A percentile compares a stretch with the other conserved stretches of the same genome.
Evolutionary conservation across 2,113 vertebrate genomes (phyloP).

Genomic region (Saccopteryx leptura): DNA sequence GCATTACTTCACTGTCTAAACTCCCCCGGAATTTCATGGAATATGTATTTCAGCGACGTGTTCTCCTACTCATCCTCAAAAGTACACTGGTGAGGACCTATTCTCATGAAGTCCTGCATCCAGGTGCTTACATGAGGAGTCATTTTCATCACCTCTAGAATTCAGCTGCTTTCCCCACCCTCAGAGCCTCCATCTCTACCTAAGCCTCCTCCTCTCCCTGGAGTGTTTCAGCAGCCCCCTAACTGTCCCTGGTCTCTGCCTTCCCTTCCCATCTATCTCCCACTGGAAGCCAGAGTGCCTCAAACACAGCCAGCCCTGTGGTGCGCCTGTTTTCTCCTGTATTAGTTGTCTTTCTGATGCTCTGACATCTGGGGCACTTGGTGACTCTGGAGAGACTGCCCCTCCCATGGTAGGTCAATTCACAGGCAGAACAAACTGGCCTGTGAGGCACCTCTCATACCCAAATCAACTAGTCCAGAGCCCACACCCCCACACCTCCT

Average conservation of each 20-base stretch:
- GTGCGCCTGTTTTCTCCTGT: no score
- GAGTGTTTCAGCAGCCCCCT: background rate
- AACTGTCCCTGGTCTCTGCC: rapidly evolving
- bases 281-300: background rate
- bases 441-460: no score
- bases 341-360: background rate
- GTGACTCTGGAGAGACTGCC: no score
- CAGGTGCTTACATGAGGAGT: background rate
- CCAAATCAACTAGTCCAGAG: background rate
- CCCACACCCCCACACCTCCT: background rate
- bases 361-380: background rate
- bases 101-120: background rate
- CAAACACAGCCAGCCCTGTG: no score
- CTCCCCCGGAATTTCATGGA: background rate
- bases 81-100: background rate
- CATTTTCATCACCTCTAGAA: background rate
- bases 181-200: no score
- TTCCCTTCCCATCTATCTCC: no score
- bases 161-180: rapidly evolving
- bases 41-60: background rate
- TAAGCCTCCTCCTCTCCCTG: rapidly evolving
- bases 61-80: background rate
- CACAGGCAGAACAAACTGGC: background rate
- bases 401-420: rapidly evolving
- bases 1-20: conserved; percentile 26